These are phyloP conservation scores for Drosophila basisetae DNA, from an alignment of 2,888 invertebrate genomes.

Conservation along the genomic window DNA sequence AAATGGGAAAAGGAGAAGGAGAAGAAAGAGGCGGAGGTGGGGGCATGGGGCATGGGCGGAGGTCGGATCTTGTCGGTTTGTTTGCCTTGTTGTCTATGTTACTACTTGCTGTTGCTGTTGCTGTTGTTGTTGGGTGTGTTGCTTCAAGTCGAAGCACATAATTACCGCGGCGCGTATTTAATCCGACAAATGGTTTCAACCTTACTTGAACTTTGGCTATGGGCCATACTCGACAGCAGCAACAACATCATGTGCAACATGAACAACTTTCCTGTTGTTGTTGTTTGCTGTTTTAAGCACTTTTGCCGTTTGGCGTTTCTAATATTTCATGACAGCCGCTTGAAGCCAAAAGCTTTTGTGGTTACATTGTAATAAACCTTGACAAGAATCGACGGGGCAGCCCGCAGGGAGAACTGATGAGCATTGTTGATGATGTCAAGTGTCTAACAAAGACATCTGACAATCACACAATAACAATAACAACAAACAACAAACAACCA, in stretches of 20 bases:
- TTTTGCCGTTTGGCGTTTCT: constrained; percentile 68
- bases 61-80: constrained; percentile 69
- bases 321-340: constrained; percentile 80
- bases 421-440: constrained; percentile 75
- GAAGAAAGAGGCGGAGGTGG: constrained; percentile 12
- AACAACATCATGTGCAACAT: constrained; percentile 57
- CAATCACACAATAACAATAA: constrained; percentile 18
- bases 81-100: constrained; percentile 75
- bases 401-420: constrained; percentile 48
- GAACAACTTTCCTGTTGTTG: constrained; percentile 44
- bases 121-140: constrained; percentile 31
- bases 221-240: constrained; percentile 61
- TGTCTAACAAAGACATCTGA: constrained; percentile 55
- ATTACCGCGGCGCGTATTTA: constrained; percentile 82
- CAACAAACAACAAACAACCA: neutral
- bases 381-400: constrained; percentile 55
- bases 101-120: constrained; percentile 5
- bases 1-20: constrained; percentile 1
- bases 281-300: constrained; percentile 53
- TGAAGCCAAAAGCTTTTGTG: constrained; percentile 70
- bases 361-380: constrained; percentile 82
- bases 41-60: constrained; percentile 24
- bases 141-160: constrained; percentile 73
- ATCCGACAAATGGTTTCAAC: constrained; percentile 81
- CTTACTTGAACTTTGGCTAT: constrained; percentile 81